Conservation (phyloP, 2,113 vertebrate genomes). For the Pristiophorus japonicus region DNA sequence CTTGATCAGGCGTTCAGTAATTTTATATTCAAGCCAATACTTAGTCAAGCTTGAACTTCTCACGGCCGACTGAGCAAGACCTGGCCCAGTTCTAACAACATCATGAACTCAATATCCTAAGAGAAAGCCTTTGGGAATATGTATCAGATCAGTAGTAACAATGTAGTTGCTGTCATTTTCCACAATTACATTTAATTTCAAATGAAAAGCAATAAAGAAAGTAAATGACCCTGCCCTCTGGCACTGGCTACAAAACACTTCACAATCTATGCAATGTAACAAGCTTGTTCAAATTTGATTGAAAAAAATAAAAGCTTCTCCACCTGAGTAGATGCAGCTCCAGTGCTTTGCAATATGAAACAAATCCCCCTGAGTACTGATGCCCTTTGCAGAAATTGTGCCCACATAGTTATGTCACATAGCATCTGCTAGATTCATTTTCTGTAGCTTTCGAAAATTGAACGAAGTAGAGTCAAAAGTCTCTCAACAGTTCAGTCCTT, state of each 20-base stretch:
- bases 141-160: not conserved
- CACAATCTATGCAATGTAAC: not conserved
- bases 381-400: not conserved
- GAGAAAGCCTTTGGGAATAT: not conserved
- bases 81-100: not conserved
- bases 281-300: not conserved
- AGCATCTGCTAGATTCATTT: not conserved
- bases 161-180: not conserved
- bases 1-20: not conserved
- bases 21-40: not conserved
- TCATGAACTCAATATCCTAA: not conserved
- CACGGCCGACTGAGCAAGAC: not conserved
- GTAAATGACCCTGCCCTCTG: not conserved
- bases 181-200: not conserved
- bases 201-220: slow-evolving; percentile 24
- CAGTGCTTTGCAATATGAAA: not conserved
- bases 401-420: not conserved
- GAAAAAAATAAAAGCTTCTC: not conserved
- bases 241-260: not conserved
- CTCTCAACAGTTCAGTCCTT: not conserved
- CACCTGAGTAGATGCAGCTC: not conserved
- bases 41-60: not conserved
- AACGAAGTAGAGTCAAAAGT: not conserved
- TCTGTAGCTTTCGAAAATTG: not conserved
- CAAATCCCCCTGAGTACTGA: not conserved